Base-by-base conservation (phyloP, 2,888 invertebrate genomes). In the Acronicta leporina region DNA sequence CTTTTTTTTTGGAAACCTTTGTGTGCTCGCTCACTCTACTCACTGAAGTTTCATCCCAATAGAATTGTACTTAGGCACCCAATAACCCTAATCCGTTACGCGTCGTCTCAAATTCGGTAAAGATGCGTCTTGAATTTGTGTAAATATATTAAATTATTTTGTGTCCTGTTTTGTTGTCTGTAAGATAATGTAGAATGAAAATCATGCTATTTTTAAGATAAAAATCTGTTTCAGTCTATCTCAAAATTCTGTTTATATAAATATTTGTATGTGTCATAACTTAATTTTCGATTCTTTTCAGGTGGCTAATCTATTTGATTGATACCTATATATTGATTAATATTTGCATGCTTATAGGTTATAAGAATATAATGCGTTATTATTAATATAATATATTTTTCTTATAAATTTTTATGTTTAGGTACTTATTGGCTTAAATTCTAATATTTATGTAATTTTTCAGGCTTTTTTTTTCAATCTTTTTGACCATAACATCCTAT, bases 261-360 rank as follows among this genome's bases (percentile, higher is more conserved):
- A 25, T 11, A 43, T 43, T 30, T 48, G 33, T 47, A 42, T 68
- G 52, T 63, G 33, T 46, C 44, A 62, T 30, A 15, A 16, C 15
- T 42, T 33, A 66, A 62, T 61, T 20, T 13, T 38, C 9, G 49
- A 44, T 60, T 77, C 42, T 43, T 69, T 75, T 49, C 75, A 75
- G 75, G 70, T 63, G 30, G 25, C 49, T 77, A 65, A 72, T 65
- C 1, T 55, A 42, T 44, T 66, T 52, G 8, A 30, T 27, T 27
- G 27, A 27, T 27, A 6, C 1, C 27, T 27, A 33, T 33, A 38
- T 38, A 27, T 52, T 42, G 46, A 51, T 50, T 62, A 50, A 42
- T 63, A 47, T 25, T 15, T 77, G 75, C 78, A 76, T 76, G 79
- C 63, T 6, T 53, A 8, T 58, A 49, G 75, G 60, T 13, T 40